phyloP scores from a whole-genome alignment of 1,140 invertebrate species.

The Cyclina sinensis region DNA sequence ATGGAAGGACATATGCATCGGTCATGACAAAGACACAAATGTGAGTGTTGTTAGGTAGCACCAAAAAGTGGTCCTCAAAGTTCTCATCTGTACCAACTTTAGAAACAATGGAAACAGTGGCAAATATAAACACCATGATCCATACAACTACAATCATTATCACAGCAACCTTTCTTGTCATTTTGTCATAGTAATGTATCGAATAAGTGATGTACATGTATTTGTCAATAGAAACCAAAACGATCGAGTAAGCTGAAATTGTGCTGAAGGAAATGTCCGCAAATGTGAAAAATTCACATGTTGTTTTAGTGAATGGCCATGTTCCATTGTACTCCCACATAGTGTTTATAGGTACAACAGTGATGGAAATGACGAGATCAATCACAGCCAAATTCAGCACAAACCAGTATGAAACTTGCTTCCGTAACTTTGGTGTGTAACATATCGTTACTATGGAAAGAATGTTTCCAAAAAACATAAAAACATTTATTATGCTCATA shows the following conservation, averaged over 20 bases:
- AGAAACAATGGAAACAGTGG: constrained; percentile 58
- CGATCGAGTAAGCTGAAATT: constrained; percentile 71
- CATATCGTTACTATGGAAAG: constrained; percentile 73
- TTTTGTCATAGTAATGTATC: constrained; percentile 68
- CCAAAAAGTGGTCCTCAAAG: constrained; percentile 61
- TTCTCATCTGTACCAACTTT: constrained; percentile 48
- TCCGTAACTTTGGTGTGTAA: constrained; percentile 54
- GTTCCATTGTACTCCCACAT: constrained; percentile 72
- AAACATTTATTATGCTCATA: constrained; percentile 62
- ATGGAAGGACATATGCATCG: constrained; percentile 65
- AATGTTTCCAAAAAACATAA: constrained; percentile 73
- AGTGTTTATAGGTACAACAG: constrained; percentile 73
- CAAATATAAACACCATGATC: constrained; percentile 67
- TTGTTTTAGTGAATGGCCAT: constrained; percentile 69
- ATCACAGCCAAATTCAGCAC: constrained; percentile 74
- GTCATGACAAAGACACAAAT: constrained; percentile 69
- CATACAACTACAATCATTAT: constrained; percentile 65
- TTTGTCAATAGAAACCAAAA: constrained; percentile 75
- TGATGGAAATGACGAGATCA: constrained; percentile 69
- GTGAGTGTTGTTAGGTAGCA: constrained; percentile 49
- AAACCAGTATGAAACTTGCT: constrained; percentile 73
- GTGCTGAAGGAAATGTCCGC: constrained; percentile 71
- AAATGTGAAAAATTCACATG: constrained; percentile 72
- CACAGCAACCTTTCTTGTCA: constrained; percentile 53
- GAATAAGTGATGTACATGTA: constrained; percentile 74